These are phyloP conservation scores for Tetraneura akinire DNA, from an alignment of 1,140 invertebrate species.

Conservation along the genomic window DNA sequence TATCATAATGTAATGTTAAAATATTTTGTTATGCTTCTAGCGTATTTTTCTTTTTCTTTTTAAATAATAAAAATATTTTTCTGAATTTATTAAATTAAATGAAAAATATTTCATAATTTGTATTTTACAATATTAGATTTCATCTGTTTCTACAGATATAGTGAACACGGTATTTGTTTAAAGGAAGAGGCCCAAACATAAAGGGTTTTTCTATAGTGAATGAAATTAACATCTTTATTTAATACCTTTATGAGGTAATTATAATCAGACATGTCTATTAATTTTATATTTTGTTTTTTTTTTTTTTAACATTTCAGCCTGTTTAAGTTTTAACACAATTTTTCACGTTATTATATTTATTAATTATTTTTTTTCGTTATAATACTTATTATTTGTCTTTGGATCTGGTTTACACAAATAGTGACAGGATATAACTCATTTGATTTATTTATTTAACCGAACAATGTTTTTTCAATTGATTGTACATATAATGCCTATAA, in stretches of 20 bases:
- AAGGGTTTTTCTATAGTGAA: constrained; percentile 25
- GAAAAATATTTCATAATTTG: constrained; percentile 28
- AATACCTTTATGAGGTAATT: background rate
- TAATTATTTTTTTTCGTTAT: constrained; percentile 31
- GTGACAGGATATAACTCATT: background rate
- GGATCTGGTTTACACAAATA: background rate
- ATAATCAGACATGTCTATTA: constrained; percentile 15
- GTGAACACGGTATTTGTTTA: constrained; percentile 21
- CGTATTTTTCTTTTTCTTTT: constrained; percentile 18
- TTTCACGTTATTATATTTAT: background rate
- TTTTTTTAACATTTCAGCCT: constrained; percentile 32
- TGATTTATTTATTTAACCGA: background rate
- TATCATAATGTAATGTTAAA: constrained; percentile 44
- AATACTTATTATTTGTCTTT: constrained; percentile 34
- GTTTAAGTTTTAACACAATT: constrained; percentile 18
- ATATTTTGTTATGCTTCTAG: constrained; percentile 28
- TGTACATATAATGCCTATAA: background rate
- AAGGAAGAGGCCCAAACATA: constrained; percentile 31
- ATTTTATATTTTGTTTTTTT: constrained; percentile 43
- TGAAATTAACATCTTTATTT: constrained; percentile 7
- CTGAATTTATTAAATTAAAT: background rate
- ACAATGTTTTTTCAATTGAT: background rate
- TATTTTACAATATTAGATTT: constrained; percentile 21
- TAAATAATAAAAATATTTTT: constrained; percentile 32
- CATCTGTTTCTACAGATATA: constrained; percentile 35